Conservation (phyloP, 2,888 invertebrate genomes). For the Labia minor region DNA sequence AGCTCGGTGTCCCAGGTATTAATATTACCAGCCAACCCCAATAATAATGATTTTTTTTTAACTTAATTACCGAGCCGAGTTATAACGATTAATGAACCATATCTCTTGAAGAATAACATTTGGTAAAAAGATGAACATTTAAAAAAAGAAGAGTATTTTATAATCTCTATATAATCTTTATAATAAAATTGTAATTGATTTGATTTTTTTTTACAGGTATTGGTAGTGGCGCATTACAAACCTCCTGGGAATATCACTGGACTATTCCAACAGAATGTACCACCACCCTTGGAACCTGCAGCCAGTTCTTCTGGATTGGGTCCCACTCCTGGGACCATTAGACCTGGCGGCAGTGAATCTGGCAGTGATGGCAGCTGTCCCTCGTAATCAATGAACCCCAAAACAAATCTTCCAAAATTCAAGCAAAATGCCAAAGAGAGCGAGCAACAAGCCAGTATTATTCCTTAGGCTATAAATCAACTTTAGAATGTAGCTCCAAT, state of each 20-base stretch:
- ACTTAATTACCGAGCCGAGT: too few species aligned
- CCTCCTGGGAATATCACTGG: slow-evolving; percentile 70
- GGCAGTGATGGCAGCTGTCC: slow-evolving; percentile 23
- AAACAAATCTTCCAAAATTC: neutral
- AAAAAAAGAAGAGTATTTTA: too few species aligned
- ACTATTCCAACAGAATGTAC: slow-evolving; percentile 64
- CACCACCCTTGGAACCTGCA: slow-evolving; percentile 44
- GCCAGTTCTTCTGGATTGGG: neutral
- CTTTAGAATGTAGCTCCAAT: too few species aligned
- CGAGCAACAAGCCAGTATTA: neutral
- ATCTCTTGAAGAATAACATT: too few species aligned
- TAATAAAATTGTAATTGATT: neutral
- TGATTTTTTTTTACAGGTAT: slow-evolving; percentile 36
- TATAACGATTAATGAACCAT: too few species aligned
- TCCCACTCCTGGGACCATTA: neutral
- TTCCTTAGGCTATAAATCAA: neutral
- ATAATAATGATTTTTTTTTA: too few species aligned
- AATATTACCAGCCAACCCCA: too few species aligned
- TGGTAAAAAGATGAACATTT: too few species aligned
- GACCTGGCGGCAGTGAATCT: slow-evolving; percentile 22
- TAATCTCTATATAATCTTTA: too few species aligned
- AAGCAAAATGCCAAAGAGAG: neutral
- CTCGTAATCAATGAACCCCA: neutral
- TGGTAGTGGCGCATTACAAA: slow-evolving; percentile 74
- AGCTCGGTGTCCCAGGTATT: too few species aligned